These are phyloP conservation scores for Mythimna vitellina DNA, from an alignment of 2,888 invertebrate species.

Conservation along the genomic window DNA sequence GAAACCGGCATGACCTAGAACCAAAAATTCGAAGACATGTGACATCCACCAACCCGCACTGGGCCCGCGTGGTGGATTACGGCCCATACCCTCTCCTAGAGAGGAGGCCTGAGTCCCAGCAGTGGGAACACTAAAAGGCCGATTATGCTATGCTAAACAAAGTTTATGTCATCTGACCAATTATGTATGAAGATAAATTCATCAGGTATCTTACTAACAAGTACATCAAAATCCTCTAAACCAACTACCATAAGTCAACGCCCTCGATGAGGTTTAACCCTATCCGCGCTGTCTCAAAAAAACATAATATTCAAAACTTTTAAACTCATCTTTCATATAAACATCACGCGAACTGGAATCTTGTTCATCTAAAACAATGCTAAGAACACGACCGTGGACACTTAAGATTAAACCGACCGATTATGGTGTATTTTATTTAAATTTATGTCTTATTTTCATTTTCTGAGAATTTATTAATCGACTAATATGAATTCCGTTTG, in stretches of 20 bases:
- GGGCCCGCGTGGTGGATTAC: too few relatives aligned
- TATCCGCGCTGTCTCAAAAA: slow-evolving; percentile 49
- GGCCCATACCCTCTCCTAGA: too few relatives aligned
- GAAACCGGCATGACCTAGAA: too few relatives aligned
- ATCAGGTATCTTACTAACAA: slow-evolving; percentile 3
- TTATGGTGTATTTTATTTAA: slow-evolving; percentile 87
- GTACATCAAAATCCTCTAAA: slow-evolving; percentile 21
- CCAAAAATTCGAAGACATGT: too few relatives aligned
- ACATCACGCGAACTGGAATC: slow-evolving; percentile 75
- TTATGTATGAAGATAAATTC: slow-evolving; percentile 5
- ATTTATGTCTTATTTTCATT: slow-evolving; percentile 89
- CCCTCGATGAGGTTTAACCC: slow-evolving; percentile 57
- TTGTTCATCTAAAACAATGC: slow-evolving; percentile 82
- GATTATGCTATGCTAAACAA: too few relatives aligned
- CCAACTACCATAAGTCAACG: slow-evolving; percentile 49
- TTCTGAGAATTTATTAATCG: slow-evolving; percentile 90
- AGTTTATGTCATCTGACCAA: slow-evolving; percentile 6
- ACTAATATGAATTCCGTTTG: slow-evolving; percentile 88
- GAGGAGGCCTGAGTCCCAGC: too few relatives aligned
- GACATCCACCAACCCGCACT: too few relatives aligned
- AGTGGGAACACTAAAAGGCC: too few relatives aligned
- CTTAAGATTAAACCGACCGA: slow-evolving; percentile 82
- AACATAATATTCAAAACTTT: slow-evolving; percentile 72
- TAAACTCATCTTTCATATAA: slow-evolving; percentile 66
- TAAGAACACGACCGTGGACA: slow-evolving; percentile 68